Evolutionary conservation across 2,888 invertebrate genomes (phyloP), one percentile per base, ranked within the genome.

Genomic region (Acanthococcus lagerstroemiae): DNA sequence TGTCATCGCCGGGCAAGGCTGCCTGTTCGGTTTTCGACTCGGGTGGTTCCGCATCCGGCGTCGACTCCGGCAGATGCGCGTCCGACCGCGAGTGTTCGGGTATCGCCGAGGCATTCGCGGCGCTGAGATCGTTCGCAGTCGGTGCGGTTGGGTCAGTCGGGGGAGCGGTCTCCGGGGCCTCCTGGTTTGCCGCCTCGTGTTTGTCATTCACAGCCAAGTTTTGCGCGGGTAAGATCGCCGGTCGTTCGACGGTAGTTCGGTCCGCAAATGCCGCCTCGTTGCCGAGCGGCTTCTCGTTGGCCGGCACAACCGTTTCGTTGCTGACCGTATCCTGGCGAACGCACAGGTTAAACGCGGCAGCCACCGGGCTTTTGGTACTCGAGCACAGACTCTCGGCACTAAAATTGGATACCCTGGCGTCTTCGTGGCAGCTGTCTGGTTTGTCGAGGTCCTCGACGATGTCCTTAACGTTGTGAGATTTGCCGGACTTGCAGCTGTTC

Each of bases 401-500:
- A 17, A 54, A 63, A 21, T 21, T 54, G 0, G 26, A 27, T 12
- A 48, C 21, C 21, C 27, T 27, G 25, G n/a, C 50, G 6, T 48
- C 26, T 17, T 4, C n/a, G 9, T 45, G 22, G 9, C 19, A 17
- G 17, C 27, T 27, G 17, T 25, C 1, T 19, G 46, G 22, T 25
- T 24, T 21, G 15, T 26, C 15, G 19, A 46, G 25, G 17, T 52
- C 15, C 4, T 63, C 37, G 2, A 63, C 63, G 37, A 63, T 37
- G 54, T 54, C 54, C 27, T 63, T 44, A 15, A 63, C 63, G 25
- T 54, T 63, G 54, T 63, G 63, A 6, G 63, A 17, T 54, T 54
- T 52, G 24, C 24, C n/a, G 1, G 30, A 15, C 25, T 63, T 63
- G 17, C 21, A 22, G 12, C 30, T 54, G 27, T 27, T 30, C 17